Percentiles rank a stretch among this genome's conserved stretches.
Evolutionary conservation across 2,113 vertebrate genomes (phyloP).

Genomic region (Myrmecophaga tridactyla): DNA sequence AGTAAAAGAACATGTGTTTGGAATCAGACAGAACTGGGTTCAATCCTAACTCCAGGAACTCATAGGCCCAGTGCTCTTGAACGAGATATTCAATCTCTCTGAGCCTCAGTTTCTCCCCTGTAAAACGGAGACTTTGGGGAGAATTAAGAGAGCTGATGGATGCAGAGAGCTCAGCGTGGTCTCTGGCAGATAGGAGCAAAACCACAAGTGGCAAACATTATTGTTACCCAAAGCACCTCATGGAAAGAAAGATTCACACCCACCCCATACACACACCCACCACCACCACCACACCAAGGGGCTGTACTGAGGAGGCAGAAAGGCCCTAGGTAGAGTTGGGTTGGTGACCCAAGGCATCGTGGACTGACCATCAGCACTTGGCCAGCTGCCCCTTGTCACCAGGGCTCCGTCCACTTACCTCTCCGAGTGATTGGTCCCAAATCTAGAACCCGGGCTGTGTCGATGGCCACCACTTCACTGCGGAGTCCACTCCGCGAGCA

Average conservation of each 20-base stretch:
- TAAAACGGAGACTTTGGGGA: background rate
- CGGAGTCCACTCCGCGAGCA: constrained; percentile 43
- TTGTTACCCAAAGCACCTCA: background rate
- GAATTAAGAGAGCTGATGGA: background rate
- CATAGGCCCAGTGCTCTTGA: background rate
- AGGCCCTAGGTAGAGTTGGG: background rate
- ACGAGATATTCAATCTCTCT: background rate
- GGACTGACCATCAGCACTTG: background rate
- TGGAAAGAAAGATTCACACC: background rate
- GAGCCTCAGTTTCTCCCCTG: background rate
- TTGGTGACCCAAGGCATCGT: background rate
- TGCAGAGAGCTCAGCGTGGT: background rate
- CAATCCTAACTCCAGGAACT: background rate
- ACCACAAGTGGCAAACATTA: background rate
- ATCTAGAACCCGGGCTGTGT: constrained; percentile 18
- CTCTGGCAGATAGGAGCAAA: background rate
- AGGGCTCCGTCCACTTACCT: constrained; percentile 44
- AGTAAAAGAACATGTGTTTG: background rate
- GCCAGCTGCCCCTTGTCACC: background rate
- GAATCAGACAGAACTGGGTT: background rate
- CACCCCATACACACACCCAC: too few species aligned
- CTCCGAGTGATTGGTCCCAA: constrained; percentile 69
- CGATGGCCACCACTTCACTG: background rate
- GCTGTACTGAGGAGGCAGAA: background rate
- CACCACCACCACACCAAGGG: too few species aligned